Conservation (phyloP, 2,888 invertebrate species). For the Tetragonisca angustula region DNA sequence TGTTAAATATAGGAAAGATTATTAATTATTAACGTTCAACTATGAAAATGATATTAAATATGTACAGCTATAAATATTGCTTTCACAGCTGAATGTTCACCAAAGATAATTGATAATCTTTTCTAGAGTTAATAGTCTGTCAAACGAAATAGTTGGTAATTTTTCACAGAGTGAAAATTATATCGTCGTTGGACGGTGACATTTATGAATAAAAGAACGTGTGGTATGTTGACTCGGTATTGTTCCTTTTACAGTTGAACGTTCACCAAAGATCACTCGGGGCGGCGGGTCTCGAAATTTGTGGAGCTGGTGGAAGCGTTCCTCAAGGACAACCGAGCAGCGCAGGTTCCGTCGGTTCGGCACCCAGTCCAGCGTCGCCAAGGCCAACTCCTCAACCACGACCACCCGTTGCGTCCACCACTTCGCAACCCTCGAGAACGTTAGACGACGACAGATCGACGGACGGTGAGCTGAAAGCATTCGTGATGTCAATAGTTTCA, state of each 20-base stretch:
- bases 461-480: slow-evolving; percentile 76
- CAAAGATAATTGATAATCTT: too few relatives aligned
- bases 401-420: slow-evolving; percentile 77
- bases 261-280: slow-evolving; percentile 83
- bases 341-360: slow-evolving; percentile 82
- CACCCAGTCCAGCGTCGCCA: slow-evolving; percentile 83
- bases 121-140: too few relatives aligned
- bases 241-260: slow-evolving; percentile 78
- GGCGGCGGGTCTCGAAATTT: slow-evolving; percentile 81
- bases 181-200: background rate
- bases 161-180: background rate
- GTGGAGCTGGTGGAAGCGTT: slow-evolving; percentile 78
- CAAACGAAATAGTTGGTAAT: too few relatives aligned
- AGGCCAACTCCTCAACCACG: slow-evolving; percentile 81
- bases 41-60: too few relatives aligned
- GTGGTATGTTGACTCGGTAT: too few relatives aligned
- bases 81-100: too few relatives aligned
- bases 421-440: slow-evolving; percentile 81
- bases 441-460: slow-evolving; percentile 83
- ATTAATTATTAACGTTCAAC: too few relatives aligned
- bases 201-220: background rate
- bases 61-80: too few relatives aligned
- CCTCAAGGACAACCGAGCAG: slow-evolving; percentile 83
- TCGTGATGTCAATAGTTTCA: background rate
- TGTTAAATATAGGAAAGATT: too few relatives aligned